phyloP scores from a whole-genome alignment of 2,888 invertebrate genomes.

The Leptopilina myrica region DNA sequence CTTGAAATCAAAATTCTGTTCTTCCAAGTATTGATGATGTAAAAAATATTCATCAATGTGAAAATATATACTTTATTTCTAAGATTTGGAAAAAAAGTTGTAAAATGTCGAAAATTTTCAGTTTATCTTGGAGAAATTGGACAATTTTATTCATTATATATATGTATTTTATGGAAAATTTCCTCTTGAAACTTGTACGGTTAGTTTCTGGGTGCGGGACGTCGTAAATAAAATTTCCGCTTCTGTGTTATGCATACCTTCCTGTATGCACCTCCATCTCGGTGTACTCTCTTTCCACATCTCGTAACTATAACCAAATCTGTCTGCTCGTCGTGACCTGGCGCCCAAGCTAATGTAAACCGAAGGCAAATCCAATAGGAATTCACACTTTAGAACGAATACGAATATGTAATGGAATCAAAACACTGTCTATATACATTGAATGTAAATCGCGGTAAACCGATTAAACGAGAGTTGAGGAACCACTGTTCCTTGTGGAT shows the following conservation, averaged over 20 bases:
- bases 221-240: constrained; percentile 10
- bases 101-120: no score
- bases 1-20: constrained; percentile 11
- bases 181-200: not conserved
- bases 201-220: not conserved
- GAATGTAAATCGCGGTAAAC: not conserved
- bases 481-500: no score
- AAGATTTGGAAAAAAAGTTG: not conserved
- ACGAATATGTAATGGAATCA: constrained; percentile 7
- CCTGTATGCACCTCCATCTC: not conserved
- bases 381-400: constrained; percentile 7
- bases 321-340: constrained; percentile 32
- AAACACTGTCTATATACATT: not conserved
- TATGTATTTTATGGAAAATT: not conserved
- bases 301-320: constrained; percentile 33
- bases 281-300: constrained; percentile 1
- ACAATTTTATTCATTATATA: no score
- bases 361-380: constrained; percentile 27
- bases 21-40: not conserved
- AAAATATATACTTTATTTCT: no score
- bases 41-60: not conserved
- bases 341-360: constrained; percentile 31
- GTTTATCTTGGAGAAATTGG: no score
- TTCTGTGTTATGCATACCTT: constrained; percentile 15
- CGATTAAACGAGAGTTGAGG: not conserved